phyloP scores from a whole-genome alignment of 2,797 vertebrate species.

The Galago senegalensis region DNA sequence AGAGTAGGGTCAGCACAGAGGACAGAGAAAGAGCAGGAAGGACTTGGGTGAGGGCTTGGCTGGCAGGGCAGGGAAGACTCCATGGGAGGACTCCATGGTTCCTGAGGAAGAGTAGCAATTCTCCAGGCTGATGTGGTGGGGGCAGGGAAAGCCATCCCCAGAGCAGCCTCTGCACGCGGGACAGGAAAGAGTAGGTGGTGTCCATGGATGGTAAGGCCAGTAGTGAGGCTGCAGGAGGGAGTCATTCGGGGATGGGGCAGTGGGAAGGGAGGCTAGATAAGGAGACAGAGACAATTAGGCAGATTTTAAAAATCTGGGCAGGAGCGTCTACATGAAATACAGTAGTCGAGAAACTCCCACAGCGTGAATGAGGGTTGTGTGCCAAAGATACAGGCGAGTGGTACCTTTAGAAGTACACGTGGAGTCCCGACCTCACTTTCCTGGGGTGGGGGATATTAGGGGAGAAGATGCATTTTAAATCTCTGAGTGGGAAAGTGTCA shows the following conservation, averaged over 20 bases:
- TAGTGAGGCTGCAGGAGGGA: not conserved
- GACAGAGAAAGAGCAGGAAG: not conserved
- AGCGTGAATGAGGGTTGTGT: not conserved
- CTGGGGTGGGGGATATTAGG: not conserved
- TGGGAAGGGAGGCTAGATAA: not conserved
- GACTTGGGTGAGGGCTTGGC: not conserved
- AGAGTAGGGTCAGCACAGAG: rapidly evolving
- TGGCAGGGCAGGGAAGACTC: not conserved
- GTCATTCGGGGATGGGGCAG: not conserved
- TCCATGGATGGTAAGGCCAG: not conserved
- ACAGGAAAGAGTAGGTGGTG: not conserved
- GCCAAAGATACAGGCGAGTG: not conserved
- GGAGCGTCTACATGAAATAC: not conserved
- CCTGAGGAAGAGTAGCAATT: not conserved
- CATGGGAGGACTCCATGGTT: not conserved
- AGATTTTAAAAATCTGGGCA: not conserved
- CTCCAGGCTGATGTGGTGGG: not conserved
- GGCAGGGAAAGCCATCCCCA: not conserved
- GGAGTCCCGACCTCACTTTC: not conserved
- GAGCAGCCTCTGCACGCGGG: not conserved
- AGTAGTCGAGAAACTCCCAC: not conserved
- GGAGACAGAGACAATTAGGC: not conserved
- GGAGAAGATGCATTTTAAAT: not conserved
- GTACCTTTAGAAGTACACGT: not conserved
- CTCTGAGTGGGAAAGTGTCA: not conserved